Conservation (phyloP, 2,113 vertebrate genomes). For the Athene noctua region DNA sequence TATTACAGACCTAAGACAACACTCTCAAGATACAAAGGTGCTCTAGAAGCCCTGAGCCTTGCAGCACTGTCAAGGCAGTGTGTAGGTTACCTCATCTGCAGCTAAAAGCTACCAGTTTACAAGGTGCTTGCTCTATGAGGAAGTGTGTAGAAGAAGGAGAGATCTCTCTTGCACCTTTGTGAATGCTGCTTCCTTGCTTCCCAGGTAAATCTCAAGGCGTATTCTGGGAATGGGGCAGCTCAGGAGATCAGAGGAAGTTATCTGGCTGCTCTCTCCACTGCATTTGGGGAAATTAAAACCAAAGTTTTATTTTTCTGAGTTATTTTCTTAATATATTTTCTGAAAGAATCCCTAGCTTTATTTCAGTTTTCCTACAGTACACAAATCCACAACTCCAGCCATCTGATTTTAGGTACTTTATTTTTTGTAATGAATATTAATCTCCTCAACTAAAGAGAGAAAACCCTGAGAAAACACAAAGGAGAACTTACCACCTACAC, state of each 20-base stretch:
- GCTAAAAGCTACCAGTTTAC: not conserved
- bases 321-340: not conserved
- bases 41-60: not conserved
- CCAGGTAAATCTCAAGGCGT: not conserved
- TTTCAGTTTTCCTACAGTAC: not conserved
- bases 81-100: not conserved
- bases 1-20: not conserved
- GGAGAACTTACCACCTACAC: not conserved
- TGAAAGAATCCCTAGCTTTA: not conserved
- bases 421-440: not conserved
- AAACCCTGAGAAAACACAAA: conserved; percentile 10
- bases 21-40: not conserved
- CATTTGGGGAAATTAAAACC: not conserved
- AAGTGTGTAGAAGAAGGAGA: rapidly evolving
- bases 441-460: not conserved
- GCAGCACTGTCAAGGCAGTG: rapidly evolving
- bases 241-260: rapidly evolving
- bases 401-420: not conserved
- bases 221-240: not conserved
- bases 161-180: rapidly evolving
- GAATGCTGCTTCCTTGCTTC: not conserved
- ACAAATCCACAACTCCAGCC: not conserved
- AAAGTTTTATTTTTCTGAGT: not conserved
- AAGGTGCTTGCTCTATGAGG: not conserved
- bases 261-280: not conserved